phyloP scores from a whole-genome alignment of 2,113 vertebrate genomes.

The Athene cunicularia region DNA sequence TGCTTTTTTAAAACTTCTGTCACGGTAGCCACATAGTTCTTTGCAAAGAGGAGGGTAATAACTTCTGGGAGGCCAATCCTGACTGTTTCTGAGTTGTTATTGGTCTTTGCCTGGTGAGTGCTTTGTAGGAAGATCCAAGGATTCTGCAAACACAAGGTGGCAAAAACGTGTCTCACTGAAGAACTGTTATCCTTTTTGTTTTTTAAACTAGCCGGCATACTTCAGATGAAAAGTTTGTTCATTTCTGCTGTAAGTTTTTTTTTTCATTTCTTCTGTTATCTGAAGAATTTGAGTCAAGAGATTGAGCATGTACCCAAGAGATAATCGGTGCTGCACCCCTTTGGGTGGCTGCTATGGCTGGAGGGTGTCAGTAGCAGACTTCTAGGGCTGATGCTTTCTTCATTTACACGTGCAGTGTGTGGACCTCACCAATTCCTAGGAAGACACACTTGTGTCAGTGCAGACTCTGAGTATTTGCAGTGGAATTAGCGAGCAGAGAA shows the following conservation, averaged over 20 bases:
- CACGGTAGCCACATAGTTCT: not conserved
- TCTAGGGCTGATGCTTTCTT: not conserved
- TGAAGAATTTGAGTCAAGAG: not conserved
- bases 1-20: not conserved
- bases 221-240: not conserved
- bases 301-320: fast-evolving
- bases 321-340: not conserved
- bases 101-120: fast-evolving
- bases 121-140: not conserved
- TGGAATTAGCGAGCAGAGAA: not conserved
- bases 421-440: not conserved
- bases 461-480: not conserved
- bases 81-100: not conserved
- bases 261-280: not conserved
- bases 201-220: not conserved
- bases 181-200: not conserved
- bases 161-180: not conserved
- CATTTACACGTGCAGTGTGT: not conserved
- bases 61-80: not conserved
- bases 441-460: fast-evolving
- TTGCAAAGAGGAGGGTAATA: not conserved
- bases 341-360: not conserved
- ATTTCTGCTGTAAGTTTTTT: not conserved
- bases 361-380: not conserved
- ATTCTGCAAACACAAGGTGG: not conserved